These are phyloP conservation scores for Trachurus trachurus DNA, from an alignment of 2,797 vertebrate species.

Conservation along the genomic window DNA sequence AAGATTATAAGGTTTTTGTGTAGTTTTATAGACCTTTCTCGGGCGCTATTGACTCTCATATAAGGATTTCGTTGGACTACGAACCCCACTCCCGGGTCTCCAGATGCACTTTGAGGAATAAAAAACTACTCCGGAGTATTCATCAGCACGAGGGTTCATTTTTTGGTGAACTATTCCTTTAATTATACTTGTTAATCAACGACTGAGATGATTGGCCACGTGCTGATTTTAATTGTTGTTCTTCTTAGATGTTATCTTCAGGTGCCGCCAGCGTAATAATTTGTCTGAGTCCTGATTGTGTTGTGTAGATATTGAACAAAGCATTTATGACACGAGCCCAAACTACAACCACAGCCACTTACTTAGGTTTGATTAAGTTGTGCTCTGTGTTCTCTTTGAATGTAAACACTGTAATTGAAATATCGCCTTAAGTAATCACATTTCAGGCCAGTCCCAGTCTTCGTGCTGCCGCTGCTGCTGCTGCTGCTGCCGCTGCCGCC, in stretches of 20 bases:
- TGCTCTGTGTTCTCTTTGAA: constrained; percentile 30
- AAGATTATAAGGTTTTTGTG: too few species aligned
- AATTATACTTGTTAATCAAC: not conserved
- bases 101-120: too few species aligned
- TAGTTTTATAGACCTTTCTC: too few species aligned
- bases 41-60: too few species aligned
- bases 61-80: too few species aligned
- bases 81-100: too few species aligned
- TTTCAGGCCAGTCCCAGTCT: constrained; percentile 19
- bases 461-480: constrained; percentile 5
- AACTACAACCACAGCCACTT: constrained; percentile 2
- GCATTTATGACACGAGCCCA: not conserved
- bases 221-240: not conserved
- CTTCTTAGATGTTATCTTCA: not conserved
- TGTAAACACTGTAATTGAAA: constrained; percentile 52
- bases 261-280: not conserved
- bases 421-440: constrained; percentile 2
- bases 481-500: constrained; percentile 11
- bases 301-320: not conserved
- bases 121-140: too few species aligned
- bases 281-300: not conserved
- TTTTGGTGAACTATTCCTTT: too few species aligned
- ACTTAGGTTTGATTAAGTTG: constrained; percentile 20
- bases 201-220: not conserved
- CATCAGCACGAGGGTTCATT: too few species aligned